A percentile compares a stretch with the other conserved stretches of the same genome.
Evolutionary conservation across 2,797 vertebrate species (phyloP).

Genomic region (Mycteria americana): DNA sequence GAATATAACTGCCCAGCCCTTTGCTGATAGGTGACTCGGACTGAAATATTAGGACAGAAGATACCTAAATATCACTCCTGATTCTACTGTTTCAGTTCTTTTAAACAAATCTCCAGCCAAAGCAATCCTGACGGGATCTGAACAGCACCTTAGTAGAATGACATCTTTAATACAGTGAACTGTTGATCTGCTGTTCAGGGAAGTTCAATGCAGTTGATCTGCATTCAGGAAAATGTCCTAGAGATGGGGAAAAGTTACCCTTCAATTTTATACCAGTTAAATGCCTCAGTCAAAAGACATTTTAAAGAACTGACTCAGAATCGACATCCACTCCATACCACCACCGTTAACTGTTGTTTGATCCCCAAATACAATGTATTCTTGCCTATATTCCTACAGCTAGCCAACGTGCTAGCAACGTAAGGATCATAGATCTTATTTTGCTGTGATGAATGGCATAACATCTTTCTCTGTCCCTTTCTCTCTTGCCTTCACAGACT

Average conservation of each 20-base stretch:
- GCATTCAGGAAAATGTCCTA: neutral
- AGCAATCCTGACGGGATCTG: neutral
- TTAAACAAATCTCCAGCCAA: neutral
- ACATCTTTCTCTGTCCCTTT: neutral
- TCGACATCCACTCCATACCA: neutral
- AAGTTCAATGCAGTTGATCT: no score
- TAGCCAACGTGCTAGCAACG: neutral
- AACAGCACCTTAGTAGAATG: neutral
- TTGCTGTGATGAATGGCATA: neutral
- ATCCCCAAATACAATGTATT: neutral
- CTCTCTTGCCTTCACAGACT: neutral
- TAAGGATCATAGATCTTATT: neutral
- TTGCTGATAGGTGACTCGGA: neutral
- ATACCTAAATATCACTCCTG: neutral
- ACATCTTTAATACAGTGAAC: neutral
- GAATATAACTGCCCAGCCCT: neutral
- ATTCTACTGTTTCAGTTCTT: neutral
- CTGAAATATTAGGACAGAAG: neutral
- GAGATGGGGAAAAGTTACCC: neutral
- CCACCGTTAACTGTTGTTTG: neutral
- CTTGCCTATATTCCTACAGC: neutral
- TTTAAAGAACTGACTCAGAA: neutral
- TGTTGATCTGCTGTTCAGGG: neutral
- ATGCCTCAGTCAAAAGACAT: neutral
- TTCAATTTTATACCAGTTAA: neutral